Evolutionary conservation across 2,113 vertebrate genomes (phyloP).

Genomic region (Apodemus sylvaticus): DNA sequence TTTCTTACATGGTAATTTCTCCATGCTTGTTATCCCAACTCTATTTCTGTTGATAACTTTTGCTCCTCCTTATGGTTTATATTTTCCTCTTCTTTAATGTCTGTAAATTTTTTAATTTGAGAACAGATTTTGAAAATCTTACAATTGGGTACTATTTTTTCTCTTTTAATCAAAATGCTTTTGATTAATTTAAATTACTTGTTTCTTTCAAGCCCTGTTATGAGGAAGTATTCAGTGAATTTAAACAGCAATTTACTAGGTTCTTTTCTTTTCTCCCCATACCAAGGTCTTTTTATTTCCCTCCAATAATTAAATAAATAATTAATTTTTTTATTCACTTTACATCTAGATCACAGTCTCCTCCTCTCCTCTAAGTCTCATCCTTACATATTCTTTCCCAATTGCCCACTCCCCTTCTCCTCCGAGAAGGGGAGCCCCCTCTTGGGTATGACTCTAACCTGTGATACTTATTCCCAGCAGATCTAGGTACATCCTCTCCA

Average conservation of each 20-base stretch:
- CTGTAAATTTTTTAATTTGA: neutral
- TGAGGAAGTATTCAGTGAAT: neutral
- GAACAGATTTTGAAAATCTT: neutral
- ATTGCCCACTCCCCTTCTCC: too few species aligned
- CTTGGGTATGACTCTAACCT: too few species aligned
- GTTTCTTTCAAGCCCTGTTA: neutral
- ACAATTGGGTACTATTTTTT: neutral
- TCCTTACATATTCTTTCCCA: too few species aligned
- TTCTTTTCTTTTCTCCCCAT: neutral
- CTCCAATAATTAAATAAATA: too few species aligned
- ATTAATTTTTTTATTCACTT: too few species aligned
- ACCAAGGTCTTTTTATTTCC: too few species aligned
- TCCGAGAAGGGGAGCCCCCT: too few species aligned
- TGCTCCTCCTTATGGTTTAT: neutral
- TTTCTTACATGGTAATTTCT: neutral
- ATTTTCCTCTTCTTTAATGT: neutral
- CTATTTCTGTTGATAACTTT: conserved; percentile 12
- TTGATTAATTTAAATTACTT: neutral
- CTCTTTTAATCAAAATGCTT: conserved; percentile 24
- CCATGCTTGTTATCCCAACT: neutral
- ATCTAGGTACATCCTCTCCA: too few species aligned
- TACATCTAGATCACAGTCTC: too few species aligned
- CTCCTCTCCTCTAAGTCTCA: too few species aligned
- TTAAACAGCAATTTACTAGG: neutral
- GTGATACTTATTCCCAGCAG: too few species aligned